Evolutionary conservation across 2,888 invertebrate genomes (phyloP), one percentile per base, ranked within the genome.

Genomic region (Apotomis betuletana): DNA sequence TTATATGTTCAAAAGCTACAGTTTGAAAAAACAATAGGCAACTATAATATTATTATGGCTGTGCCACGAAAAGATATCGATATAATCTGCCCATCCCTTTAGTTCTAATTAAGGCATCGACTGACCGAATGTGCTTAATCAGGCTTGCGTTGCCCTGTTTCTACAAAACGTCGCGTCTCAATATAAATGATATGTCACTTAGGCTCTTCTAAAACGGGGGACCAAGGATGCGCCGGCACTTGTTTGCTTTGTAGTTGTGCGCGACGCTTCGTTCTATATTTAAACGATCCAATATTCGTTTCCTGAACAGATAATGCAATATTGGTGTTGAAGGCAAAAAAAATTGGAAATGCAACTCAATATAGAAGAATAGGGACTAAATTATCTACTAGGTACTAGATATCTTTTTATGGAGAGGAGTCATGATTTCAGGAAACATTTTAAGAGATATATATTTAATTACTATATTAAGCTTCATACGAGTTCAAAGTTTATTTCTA

Each of bases 71-170:
- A 15, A 15, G 62, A 63, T 59, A 72, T n/a, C 62, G n/a, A 36
- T 9, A 44, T 8, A 0, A 4, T 5, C 6, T 0, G 57, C 74
- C 69, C 86, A 80, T 77, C 87, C 77, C 88, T 87, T 82, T 49
- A 83, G 87, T 89, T 89, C 89, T 92, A 92, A 93, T 93, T 92
- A 92, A 92, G 86, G 90, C 91, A 92, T 93, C 89, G 91, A 83
- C 88, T 88, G 87, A 88, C 91, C 89, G 87, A 91, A 90, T 90
- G 91, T 90, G 87, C 90, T 89, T 90, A 92, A 92, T 93, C 91
- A 92, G 88, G 85, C 89, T 78, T 81, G 83, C 84, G 84, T 36
- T 46, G 8, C 27, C 55, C 55, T 3, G 3, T 4, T 46, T 46
- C 4, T 27, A n/a, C 9, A 57, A 55, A 57, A 57, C 1, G 57